Percentiles rank a stretch among this genome's conserved stretches.
phyloP scores from a whole-genome alignment of 2,797 vertebrate genomes.

The Danio jaintianensis region DNA sequence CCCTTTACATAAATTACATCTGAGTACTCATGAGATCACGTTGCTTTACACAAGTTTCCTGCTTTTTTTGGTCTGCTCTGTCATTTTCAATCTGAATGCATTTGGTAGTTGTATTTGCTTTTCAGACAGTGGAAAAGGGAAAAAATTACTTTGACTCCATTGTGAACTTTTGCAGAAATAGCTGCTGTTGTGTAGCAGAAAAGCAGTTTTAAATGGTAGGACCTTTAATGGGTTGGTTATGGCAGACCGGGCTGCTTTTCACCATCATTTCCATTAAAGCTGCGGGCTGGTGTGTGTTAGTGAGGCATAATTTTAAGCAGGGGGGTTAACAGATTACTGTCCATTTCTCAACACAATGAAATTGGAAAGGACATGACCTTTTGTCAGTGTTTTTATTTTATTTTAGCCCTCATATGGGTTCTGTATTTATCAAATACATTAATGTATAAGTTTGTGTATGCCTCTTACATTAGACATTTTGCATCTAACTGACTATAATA shows the following conservation, averaged over 20 bases:
- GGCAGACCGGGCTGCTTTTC: conserved; percentile 14
- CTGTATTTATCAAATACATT: no score
- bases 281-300: conserved; percentile 41
- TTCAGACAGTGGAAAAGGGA: not conserved
- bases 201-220: conserved; percentile 37
- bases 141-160: conserved; percentile 31
- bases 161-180: conserved; percentile 31
- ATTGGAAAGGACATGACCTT: conserved; percentile 22
- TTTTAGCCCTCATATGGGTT: no score
- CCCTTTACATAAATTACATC: not conserved
- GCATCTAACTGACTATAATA: no score
- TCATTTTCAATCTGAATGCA: conserved; percentile 21
- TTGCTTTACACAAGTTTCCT: conserved; percentile 19
- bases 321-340: conserved; percentile 17
- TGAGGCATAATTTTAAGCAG: conserved; percentile 16
- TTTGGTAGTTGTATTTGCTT: conserved; percentile 16
- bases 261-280: conserved; percentile 48
- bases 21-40: not conserved
- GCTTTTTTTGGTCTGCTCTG: conserved; percentile 10
- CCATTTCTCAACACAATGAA: conserved; percentile 32
- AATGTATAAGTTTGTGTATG: no score
- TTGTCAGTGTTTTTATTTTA: not conserved
- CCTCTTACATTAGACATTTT: no score
- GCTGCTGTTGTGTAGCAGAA: not conserved
- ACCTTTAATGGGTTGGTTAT: conserved; percentile 43